phyloP scores from a whole-genome alignment of 1,140 invertebrate genomes.

The Sitophilus oryzae region DNA sequence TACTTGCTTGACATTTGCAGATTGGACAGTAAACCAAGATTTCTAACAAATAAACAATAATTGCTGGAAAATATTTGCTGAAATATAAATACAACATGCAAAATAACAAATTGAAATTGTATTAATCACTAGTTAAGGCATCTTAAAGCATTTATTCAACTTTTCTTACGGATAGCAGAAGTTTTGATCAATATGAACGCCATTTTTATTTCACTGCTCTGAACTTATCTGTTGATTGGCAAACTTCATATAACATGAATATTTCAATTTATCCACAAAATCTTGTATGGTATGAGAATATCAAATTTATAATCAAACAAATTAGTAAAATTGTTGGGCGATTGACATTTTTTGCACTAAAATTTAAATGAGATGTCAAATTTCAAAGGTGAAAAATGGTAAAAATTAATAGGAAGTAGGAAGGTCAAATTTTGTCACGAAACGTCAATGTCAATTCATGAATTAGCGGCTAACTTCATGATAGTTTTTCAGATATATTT shows the following conservation, averaged over 20 bases:
- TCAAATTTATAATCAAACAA: no score
- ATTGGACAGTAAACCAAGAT: slow-evolving; percentile 15
- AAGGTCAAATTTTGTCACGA: no score
- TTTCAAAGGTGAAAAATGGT: neutral
- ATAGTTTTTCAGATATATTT: no score
- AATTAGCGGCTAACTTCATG: neutral
- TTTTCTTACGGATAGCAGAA: slow-evolving; percentile 37
- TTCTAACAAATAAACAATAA: slow-evolving; percentile 9
- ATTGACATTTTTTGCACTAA: slow-evolving; percentile 14
- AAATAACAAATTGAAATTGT: slow-evolving; percentile 23
- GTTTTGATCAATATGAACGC: slow-evolving; percentile 36
- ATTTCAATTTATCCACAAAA: no score
- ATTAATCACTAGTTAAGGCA: slow-evolving; percentile 26
- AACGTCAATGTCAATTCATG: no score
- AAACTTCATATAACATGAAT: neutral
- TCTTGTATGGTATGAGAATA: no score
- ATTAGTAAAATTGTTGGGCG: neutral
- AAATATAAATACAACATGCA: slow-evolving; percentile 25
- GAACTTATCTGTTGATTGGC: slow-evolving; percentile 4
- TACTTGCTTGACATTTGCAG: slow-evolving; percentile 28
- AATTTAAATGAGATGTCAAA: slow-evolving; percentile 1
- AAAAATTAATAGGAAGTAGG: no score
- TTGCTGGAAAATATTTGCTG: slow-evolving; percentile 6
- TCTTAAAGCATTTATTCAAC: slow-evolving; percentile 33
- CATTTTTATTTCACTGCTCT: slow-evolving; percentile 32